Evolutionary conservation across 2,888 invertebrate genomes (phyloP).

Genomic region (Nephrocerus scutellatus): DNA sequence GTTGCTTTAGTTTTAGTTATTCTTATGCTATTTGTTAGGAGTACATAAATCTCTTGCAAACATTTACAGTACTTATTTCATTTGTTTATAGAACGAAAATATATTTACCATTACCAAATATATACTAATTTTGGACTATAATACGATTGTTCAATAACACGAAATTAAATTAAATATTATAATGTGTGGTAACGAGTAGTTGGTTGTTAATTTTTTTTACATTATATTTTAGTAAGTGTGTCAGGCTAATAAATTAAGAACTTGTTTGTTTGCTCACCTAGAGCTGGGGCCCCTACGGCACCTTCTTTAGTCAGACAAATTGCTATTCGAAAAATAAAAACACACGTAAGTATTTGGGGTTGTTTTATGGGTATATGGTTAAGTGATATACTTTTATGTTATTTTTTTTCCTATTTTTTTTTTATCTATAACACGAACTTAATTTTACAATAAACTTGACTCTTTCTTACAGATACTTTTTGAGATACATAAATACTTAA

Average conservation of each 20-base stretch:
- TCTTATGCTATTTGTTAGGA: no score
- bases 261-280: slow-evolving; percentile 45
- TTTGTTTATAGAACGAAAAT: not conserved
- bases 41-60: no score
- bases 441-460: slow-evolving; percentile 7
- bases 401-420: no score
- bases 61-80: not conserved
- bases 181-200: slow-evolving; percentile 1
- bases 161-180: slow-evolving; percentile 2
- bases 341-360: no score
- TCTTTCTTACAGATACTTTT: slow-evolving; percentile 1
- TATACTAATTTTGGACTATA: no score
- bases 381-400: no score
- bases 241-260: no score
- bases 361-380: no score
- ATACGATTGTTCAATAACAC: slow-evolving; percentile 7
- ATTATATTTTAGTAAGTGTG: no score
- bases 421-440: no score
- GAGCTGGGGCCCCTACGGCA: slow-evolving; percentile 49
- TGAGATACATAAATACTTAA: not conserved
- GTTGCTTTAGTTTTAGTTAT: no score
- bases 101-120: not conserved
- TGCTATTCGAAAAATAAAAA: slow-evolving; percentile 32
- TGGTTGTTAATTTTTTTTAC: no score
- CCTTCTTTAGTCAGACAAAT: slow-evolving; percentile 49